A percentile compares a stretch with the other conserved stretches of the same genome.
phyloP scores from a whole-genome alignment of 2,888 invertebrate species.

The Barypeithes pellucidus region DNA sequence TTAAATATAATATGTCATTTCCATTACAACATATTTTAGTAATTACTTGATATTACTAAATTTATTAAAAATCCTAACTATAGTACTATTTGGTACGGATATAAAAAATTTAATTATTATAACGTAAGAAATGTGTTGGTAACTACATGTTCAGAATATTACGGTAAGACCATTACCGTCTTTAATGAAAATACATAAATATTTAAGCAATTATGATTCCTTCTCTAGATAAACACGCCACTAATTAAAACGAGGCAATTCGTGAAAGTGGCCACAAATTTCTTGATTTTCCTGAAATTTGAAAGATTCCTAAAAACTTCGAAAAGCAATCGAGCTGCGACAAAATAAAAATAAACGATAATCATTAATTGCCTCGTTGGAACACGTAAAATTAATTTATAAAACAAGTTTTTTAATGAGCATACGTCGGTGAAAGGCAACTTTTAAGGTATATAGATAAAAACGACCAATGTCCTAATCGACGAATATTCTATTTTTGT shows the following conservation, averaged over 20 bases:
- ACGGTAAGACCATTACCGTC: no score
- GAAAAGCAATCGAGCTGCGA: not conserved
- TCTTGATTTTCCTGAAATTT: conserved; percentile 1
- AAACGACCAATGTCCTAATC: conserved; percentile 48
- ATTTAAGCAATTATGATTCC: not conserved
- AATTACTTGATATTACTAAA: no score
- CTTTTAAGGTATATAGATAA: conserved; percentile 46
- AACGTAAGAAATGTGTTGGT: no score
- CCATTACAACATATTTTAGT: no score
- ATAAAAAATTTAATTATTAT: no score
- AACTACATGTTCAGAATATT: no score
- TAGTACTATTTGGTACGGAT: no score
- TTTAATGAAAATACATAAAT: no score
- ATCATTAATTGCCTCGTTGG: conserved; percentile 51
- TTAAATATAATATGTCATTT: no score
- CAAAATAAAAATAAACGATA: conserved; percentile 48
- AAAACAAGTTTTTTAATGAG: conserved; percentile 54
- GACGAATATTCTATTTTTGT: conserved; percentile 31
- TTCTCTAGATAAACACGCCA: not conserved
- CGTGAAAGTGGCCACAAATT: not conserved
- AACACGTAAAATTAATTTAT: conserved; percentile 54
- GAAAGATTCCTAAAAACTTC: not conserved
- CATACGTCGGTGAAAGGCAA: conserved; percentile 47
- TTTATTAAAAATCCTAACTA: no score
- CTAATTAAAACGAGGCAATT: not conserved